These are phyloP conservation scores for Synergus laeviventris DNA, from an alignment of 2,888 invertebrate genomes.

Conservation along the genomic window DNA sequence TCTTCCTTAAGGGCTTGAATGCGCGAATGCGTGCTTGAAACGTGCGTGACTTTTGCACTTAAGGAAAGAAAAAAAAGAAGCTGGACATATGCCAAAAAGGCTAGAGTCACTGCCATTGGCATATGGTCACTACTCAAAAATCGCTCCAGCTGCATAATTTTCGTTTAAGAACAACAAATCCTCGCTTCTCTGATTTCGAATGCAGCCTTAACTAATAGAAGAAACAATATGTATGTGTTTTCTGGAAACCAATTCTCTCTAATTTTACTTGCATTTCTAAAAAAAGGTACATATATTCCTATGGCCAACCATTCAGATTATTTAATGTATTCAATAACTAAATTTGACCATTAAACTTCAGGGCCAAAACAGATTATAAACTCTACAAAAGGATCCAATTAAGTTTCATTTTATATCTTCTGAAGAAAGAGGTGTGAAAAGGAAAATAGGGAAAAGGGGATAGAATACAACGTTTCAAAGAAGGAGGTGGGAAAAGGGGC, in stretches of 20 bases:
- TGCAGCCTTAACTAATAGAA: background rate
- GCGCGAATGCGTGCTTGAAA: slow-evolving; percentile 1
- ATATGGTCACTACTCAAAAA: slow-evolving; percentile 24
- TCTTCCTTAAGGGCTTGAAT: background rate
- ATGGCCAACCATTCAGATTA: background rate
- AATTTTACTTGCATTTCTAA: background rate
- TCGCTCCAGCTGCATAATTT: slow-evolving; percentile 15
- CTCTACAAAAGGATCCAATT: too few relatives aligned
- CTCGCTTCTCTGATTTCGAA: background rate
- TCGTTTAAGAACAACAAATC: slow-evolving; percentile 4
- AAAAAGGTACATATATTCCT: background rate
- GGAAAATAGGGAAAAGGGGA: too few relatives aligned
- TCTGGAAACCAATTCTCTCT: background rate
- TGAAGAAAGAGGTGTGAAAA: too few relatives aligned
- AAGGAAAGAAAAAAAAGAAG: slow-evolving; percentile 55
- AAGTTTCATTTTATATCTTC: too few relatives aligned
- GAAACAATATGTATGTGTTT: background rate
- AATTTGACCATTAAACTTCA: background rate
- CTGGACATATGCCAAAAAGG: slow-evolving; percentile 59
- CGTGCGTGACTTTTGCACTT: slow-evolving; percentile 66
- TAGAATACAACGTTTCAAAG: too few relatives aligned
- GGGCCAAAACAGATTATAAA: too few relatives aligned
- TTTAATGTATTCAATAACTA: background rate
- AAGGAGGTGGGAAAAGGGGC: too few relatives aligned
- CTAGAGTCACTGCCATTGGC: slow-evolving; percentile 13